Evolutionary conservation across 2,888 invertebrate species (phyloP), one percentile per base, ranked within the genome.

Genomic region (Tipula helvola): DNA sequence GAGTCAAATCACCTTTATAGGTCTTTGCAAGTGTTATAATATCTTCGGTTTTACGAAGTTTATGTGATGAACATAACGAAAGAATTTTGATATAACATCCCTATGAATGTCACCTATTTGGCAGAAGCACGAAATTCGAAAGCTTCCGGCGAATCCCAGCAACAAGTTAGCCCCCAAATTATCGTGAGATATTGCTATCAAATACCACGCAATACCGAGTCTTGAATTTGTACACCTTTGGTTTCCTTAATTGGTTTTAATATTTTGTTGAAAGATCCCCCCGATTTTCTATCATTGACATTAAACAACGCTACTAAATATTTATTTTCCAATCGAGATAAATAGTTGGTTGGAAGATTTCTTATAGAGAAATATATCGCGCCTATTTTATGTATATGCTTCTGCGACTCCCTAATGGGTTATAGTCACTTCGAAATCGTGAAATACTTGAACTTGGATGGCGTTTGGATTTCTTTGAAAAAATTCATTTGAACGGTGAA

Each of bases 91-190:
- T 36, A 16, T 86, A 7, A 42, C 84, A 4, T 36, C 36, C 5
- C 83, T 42, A n/a, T 44, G n/a, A 16, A 84, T 28, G 28, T 44
- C 44, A 84, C 87, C 86, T 39, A 86, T 57, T 16, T 84, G 57
- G 47, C 47, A 87, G 57, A 86, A 87, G 39, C 83, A 86, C 28
- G 42, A 86, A 2, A 84, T 47, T 7, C 47, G 16, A 83, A 87
- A 87, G 12, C 42, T 86, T 84, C 86, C 12, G 7, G 47, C 16
- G 83, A n/a, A n/a, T n/a, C n/a, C n/a, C n/a, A n/a, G n/a, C n/a
- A n/a, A n/a, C n/a, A n/a, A n/a, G n/a, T n/a, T n/a, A n/a, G n/a
- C n/a, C n/a, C n/a, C n/a, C n/a, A n/a, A n/a, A n/a, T n/a, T n/a
- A n/a, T n/a, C n/a, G 28, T 28, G 28, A 28, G 28, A 28, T 4